Percentiles rank a stretch among this genome's conserved stretches.
Conservation (phyloP, 2,888 invertebrate species). For the Polydrusus pterygomalis region DNA sequence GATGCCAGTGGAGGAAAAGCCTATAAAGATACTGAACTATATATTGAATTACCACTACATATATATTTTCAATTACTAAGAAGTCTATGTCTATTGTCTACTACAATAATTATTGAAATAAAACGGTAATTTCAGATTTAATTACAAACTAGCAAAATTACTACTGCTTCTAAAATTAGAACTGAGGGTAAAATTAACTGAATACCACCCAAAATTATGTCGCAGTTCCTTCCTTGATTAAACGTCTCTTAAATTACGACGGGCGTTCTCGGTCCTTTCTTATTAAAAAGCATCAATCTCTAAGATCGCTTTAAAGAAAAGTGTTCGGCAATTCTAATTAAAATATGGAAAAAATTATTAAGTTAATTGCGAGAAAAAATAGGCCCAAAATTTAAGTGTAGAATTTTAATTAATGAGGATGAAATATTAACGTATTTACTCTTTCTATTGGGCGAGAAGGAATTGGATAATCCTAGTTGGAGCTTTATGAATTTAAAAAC, state of each 20-base stretch:
- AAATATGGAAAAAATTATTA: conserved; percentile 14
- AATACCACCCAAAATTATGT: conserved; percentile 51
- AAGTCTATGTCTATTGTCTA: too few relatives aligned
- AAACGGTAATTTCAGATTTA: neutral
- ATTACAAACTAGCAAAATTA: neutral
- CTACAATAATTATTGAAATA: neutral
- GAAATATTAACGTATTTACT: neutral
- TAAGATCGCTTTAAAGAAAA: conserved; percentile 29
- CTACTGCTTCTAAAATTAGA: conserved; percentile 5
- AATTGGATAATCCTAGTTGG: too few relatives aligned
- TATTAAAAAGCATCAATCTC: conserved; percentile 55
- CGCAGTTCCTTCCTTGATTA: conserved; percentile 46
- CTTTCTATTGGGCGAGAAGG: too few relatives aligned
- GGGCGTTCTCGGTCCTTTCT: conserved; percentile 38
- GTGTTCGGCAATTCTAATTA: conserved; percentile 18
- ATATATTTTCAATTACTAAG: too few relatives aligned
- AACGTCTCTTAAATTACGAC: conserved; percentile 49
- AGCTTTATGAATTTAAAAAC: too few relatives aligned
- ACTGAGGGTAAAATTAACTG: conserved; percentile 47
- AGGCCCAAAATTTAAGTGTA: neutral
- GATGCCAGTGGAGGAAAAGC: too few relatives aligned
- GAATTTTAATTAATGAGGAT: conserved; percentile 3
- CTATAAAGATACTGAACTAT: too few relatives aligned
- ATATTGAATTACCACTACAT: too few relatives aligned
- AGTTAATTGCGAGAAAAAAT: conserved; percentile 5